These are phyloP conservation scores for Drosophila yooni DNA, from an alignment of 2,888 invertebrate genomes.

Conservation along the genomic window DNA sequence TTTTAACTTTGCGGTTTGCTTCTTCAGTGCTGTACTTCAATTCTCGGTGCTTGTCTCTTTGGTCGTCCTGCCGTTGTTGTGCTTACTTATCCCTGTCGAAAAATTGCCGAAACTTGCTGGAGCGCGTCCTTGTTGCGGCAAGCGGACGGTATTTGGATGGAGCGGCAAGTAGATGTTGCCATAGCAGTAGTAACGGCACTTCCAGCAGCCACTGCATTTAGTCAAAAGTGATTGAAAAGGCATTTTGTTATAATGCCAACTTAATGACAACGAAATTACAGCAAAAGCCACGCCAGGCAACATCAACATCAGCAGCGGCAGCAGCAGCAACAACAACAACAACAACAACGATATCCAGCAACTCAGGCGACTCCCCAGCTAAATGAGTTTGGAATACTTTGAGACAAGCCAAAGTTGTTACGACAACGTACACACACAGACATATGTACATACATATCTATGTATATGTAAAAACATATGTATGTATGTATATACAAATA, in stretches of 20 bases:
- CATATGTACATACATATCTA: slow-evolving; percentile 7
- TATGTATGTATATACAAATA: slow-evolving; percentile 32
- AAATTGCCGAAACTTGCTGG: slow-evolving; percentile 70
- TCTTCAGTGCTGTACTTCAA: slow-evolving; percentile 29
- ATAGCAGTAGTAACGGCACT: background rate
- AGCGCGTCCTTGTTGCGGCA: slow-evolving; percentile 55
- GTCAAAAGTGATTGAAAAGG: slow-evolving; percentile 82
- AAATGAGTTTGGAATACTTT: slow-evolving; percentile 77
- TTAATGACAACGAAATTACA: slow-evolving; percentile 81
- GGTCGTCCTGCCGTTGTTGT: slow-evolving; percentile 59
- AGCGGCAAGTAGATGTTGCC: slow-evolving; percentile 1
- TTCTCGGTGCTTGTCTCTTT: slow-evolving; percentile 20
- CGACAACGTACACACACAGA: slow-evolving; percentile 22
- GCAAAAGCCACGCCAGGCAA: slow-evolving; percentile 62
- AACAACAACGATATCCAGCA: slow-evolving; percentile 11
- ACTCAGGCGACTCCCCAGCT: slow-evolving; percentile 38
- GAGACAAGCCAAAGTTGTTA: slow-evolving; percentile 63
- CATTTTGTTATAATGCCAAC: slow-evolving; percentile 83
- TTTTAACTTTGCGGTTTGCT: slow-evolving; percentile 59
- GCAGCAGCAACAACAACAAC: slow-evolving; percentile 1
- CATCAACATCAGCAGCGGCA: slow-evolving; percentile 26
- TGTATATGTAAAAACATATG: background rate
- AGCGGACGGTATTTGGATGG: slow-evolving; percentile 1
- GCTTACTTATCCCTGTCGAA: slow-evolving; percentile 77
- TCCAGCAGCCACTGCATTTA: slow-evolving; percentile 65